Conservation (phyloP, 2,888 invertebrate species). For the Andricus curvator region DNA sequence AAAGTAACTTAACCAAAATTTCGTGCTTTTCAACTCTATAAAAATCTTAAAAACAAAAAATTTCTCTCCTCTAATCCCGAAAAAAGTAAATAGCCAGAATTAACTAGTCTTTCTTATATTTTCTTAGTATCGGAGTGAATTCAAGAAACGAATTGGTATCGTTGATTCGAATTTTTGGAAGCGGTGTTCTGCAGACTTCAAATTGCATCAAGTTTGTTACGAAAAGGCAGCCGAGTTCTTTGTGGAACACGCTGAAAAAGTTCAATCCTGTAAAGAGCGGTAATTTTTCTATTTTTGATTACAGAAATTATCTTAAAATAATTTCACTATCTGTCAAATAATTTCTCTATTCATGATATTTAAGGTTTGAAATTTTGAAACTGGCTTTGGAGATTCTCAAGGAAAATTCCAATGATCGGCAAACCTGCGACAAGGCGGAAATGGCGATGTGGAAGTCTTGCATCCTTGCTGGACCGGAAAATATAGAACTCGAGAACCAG, state of each 20-base stretch:
- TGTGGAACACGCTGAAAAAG: slow-evolving; percentile 80
- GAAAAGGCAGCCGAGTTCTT: slow-evolving; percentile 84
- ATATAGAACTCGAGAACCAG: slow-evolving; percentile 64
- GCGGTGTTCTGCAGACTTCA: slow-evolving; percentile 83
- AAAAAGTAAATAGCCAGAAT: background rate
- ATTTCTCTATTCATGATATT: slow-evolving; percentile 13
- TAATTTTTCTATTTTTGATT: slow-evolving; percentile 46
- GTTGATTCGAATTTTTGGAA: slow-evolving; percentile 79
- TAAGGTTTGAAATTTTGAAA: slow-evolving; percentile 71
- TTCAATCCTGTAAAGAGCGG: slow-evolving; percentile 74
- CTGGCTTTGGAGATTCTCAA: slow-evolving; percentile 70
- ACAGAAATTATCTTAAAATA: background rate
- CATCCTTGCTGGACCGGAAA: slow-evolving; percentile 70
- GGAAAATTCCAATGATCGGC: slow-evolving; percentile 62
- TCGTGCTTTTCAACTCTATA: too few species aligned
- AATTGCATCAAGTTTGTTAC: slow-evolving; percentile 82
- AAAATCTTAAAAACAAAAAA: too few species aligned
- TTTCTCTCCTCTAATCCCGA: too few species aligned
- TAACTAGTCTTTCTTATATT: slow-evolving; percentile 35
- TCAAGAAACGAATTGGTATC: slow-evolving; percentile 75
- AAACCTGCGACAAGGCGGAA: slow-evolving; percentile 71
- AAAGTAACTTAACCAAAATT: too few species aligned
- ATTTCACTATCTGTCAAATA: slow-evolving; percentile 3
- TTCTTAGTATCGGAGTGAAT: slow-evolving; percentile 72
- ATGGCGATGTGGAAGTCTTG: slow-evolving; percentile 77